Conservation (phyloP, 1,140 invertebrate species). For the Apis dorsata region DNA sequence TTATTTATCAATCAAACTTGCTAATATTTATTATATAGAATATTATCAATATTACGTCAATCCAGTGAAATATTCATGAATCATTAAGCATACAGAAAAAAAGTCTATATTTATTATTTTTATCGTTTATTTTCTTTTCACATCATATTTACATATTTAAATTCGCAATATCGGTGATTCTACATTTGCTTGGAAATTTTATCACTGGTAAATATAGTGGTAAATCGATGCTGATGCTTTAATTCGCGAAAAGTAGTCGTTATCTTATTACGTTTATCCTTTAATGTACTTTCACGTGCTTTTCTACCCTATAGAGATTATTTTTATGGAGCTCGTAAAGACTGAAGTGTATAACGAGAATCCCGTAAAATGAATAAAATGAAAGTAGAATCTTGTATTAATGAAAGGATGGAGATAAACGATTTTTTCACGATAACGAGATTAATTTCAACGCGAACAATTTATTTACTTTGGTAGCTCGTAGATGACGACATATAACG, state of each 20-base stretch:
- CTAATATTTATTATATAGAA: too few relatives aligned
- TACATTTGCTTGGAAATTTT: too few relatives aligned
- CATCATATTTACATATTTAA: too few relatives aligned
- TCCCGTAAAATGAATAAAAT: neutral
- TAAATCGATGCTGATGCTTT: neutral
- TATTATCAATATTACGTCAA: neutral
- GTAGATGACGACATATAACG: too few relatives aligned
- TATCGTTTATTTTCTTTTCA: too few relatives aligned
- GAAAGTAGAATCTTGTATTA: constrained; percentile 11
- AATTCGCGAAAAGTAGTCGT: neutral
- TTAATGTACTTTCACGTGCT: neutral
- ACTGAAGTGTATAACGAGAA: neutral
- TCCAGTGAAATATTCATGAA: neutral
- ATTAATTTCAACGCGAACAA: neutral
- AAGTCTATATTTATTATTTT: too few relatives aligned
- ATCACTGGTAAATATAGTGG: too few relatives aligned
- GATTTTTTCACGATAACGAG: neutral
- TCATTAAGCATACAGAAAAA: neutral
- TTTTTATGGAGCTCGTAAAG: constrained; percentile 1
- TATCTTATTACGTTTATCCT: neutral
- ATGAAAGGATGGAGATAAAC: neutral
- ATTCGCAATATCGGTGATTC: too few relatives aligned
- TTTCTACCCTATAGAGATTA: neutral
- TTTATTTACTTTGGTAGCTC: neutral
- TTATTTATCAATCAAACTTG: too few relatives aligned